A percentile compares a stretch with the other conserved stretches of the same genome.
These are phyloP conservation scores for Ferrisia virgata DNA, from an alignment of 2,888 invertebrate genomes.

Conservation along the genomic window DNA sequence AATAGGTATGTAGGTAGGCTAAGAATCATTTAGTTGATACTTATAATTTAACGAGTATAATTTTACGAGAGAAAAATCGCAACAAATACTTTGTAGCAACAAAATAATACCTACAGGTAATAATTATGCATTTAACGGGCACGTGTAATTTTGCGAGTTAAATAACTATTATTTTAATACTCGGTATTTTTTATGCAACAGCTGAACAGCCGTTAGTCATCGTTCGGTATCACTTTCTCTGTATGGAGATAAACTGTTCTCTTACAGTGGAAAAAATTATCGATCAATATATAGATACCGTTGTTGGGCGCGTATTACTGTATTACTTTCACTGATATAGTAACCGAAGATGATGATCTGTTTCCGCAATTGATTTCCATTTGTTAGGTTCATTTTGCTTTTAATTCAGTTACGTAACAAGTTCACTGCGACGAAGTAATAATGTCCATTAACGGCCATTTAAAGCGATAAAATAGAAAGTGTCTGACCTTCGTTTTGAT, in stretches of 20 bases:
- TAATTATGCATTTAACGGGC: not conserved
- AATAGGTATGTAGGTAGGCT: too few species aligned
- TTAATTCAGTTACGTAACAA: not conserved
- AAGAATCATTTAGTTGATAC: too few species aligned
- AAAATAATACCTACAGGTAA: not conserved
- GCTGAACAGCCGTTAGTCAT: not conserved
- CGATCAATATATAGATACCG: not conserved
- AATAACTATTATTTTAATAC: not conserved
- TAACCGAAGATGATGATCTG: not conserved
- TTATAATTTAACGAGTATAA: not conserved
- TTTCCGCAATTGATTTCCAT: slow-evolving; percentile 6
- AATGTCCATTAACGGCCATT: not conserved
- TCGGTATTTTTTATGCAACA: not conserved
- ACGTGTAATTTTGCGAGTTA: not conserved
- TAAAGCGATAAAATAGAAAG: slow-evolving; percentile 27
- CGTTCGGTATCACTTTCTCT: slow-evolving; percentile 10
- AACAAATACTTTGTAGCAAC: not conserved
- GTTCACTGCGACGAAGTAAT: not conserved
- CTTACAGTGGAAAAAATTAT: not conserved
- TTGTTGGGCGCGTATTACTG: not conserved
- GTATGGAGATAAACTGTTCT: not conserved
- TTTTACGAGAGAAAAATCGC: not conserved
- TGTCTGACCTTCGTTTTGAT: not conserved
- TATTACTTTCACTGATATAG: not conserved
- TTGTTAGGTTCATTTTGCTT: not conserved